Conservation (phyloP, 2,797 vertebrate species). For the Chanos chanos region DNA sequence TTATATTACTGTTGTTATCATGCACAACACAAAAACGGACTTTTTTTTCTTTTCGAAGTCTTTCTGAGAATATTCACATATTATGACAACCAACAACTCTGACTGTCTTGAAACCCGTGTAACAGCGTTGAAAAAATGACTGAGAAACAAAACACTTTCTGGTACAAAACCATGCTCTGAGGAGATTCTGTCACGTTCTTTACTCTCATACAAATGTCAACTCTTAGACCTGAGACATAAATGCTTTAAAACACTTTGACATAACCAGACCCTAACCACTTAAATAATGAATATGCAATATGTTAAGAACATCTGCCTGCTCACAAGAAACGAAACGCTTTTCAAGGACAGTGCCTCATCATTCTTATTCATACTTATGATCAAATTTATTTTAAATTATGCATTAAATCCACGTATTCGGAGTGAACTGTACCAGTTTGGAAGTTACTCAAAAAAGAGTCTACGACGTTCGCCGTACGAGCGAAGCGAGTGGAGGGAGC, state of each 20-base stretch:
- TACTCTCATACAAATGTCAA: conserved; percentile 73
- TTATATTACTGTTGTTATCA: too few species aligned
- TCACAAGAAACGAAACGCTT: conserved; percentile 43
- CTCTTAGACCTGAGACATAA: conserved; percentile 63
- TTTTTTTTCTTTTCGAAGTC: too few species aligned
- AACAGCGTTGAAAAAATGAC: conserved; percentile 55
- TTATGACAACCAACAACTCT: conserved; percentile 48
- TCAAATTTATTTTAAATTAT: conserved; percentile 40
- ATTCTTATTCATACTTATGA: conserved; percentile 32
- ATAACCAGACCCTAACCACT: conserved; percentile 62
- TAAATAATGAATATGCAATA: conserved; percentile 80
- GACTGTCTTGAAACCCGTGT: conserved; percentile 42
- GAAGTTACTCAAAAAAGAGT: too few species aligned
- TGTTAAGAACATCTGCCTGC: conserved; percentile 76
- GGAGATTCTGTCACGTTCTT: conserved; percentile 73
- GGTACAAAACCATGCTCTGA: conserved; percentile 69
- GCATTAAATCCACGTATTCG: conserved; percentile 35
- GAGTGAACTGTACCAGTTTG: conserved; percentile 14
- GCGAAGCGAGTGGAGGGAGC: too few species aligned
- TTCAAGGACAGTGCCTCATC: conserved; percentile 39
- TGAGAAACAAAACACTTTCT: conserved; percentile 71
- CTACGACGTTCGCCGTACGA: too few species aligned
- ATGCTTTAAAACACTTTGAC: conserved; percentile 78
- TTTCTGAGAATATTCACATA: conserved; percentile 67
- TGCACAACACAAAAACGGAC: too few species aligned